These are phyloP conservation scores for Epizoanthus scotinus DNA, from an alignment of 92 coral and sea anemone species.

Conservation along the genomic window DNA sequence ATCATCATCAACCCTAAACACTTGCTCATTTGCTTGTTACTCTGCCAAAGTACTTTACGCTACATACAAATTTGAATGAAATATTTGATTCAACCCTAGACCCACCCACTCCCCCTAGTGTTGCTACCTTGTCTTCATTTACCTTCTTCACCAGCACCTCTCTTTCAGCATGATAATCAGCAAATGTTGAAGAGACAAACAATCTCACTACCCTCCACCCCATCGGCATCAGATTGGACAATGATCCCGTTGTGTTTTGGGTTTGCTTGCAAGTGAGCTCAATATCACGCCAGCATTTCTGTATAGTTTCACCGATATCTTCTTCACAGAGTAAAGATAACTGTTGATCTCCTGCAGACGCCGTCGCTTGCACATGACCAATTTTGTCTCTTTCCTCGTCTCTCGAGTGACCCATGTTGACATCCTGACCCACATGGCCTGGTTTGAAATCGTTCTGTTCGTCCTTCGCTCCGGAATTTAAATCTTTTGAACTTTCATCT, in stretches of 20 bases:
- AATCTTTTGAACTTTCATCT: neutral
- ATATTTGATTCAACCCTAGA: too few relatives aligned
- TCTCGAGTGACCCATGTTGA: too few relatives aligned
- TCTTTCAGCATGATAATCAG: slow-evolving; percentile 86
- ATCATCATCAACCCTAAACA: too few relatives aligned
- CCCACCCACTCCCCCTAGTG: neutral
- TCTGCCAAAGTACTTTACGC: too few relatives aligned
- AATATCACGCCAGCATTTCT: slow-evolving; percentile 67
- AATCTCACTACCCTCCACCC: slow-evolving; percentile 80
- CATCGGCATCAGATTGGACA: slow-evolving; percentile 6
- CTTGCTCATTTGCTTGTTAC: too few relatives aligned
- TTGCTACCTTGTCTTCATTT: neutral
- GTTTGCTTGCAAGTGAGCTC: slow-evolving; percentile 40
- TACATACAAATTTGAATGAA: too few relatives aligned
- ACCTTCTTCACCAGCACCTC: slow-evolving; percentile 77
- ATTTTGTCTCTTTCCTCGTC: neutral
- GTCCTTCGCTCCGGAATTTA: neutral
- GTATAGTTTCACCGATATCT: slow-evolving; percentile 54
- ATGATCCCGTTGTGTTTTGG: neutral
- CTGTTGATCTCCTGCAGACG: neutral
- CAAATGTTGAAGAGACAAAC: slow-evolving; percentile 82
- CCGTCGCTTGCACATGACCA: slow-evolving; percentile 31
- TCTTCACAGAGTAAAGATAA: slow-evolving; percentile 51
- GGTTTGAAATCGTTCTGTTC: neutral
- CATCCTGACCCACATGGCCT: too few relatives aligned